phyloP scores from a whole-genome alignment of 2,113 vertebrate species.

The Arizona elegans region DNA sequence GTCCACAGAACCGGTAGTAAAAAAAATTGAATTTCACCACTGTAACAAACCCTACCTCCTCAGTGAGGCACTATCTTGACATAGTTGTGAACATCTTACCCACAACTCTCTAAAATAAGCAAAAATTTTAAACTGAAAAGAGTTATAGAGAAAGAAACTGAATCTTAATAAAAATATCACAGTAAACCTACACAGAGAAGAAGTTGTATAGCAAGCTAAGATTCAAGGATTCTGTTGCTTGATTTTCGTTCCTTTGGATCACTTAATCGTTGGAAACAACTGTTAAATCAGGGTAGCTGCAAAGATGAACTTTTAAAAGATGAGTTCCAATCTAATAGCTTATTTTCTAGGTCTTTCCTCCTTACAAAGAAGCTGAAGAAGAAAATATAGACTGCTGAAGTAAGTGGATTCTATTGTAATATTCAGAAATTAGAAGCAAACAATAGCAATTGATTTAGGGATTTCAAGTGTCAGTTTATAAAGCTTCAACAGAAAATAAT shows the following conservation, averaged over 20 bases:
- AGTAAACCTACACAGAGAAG: neutral
- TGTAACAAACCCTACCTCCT: too few relatives aligned
- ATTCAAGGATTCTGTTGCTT: neutral
- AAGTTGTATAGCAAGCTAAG: neutral
- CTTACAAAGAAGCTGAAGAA: neutral
- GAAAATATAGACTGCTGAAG: slow-evolving; percentile 14
- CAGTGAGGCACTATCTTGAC: too few relatives aligned
- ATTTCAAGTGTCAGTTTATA: slow-evolving; percentile 21
- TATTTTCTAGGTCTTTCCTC: slow-evolving; percentile 14
- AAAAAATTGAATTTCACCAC: too few relatives aligned
- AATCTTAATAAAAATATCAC: neutral
- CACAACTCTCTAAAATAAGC: neutral
- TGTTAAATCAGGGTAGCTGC: neutral
- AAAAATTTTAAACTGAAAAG: neutral
- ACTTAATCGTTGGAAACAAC: slow-evolving; percentile 15
- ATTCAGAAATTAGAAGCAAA: neutral
- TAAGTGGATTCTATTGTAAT: slow-evolving; percentile 32
- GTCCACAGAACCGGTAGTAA: too few relatives aligned
- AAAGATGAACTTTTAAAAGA: neutral
- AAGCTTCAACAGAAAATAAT: slow-evolving; percentile 39
- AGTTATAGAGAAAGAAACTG: neutral
- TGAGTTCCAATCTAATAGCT: neutral
- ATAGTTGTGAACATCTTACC: neutral
- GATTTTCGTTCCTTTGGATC: neutral
- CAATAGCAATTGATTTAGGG: slow-evolving; percentile 18